A percentile compares a stretch with the other conserved stretches of the same genome.
Evolutionary conservation across 2,797 vertebrate genomes (phyloP).

Genomic region (Aselliscus stoliczkanus): DNA sequence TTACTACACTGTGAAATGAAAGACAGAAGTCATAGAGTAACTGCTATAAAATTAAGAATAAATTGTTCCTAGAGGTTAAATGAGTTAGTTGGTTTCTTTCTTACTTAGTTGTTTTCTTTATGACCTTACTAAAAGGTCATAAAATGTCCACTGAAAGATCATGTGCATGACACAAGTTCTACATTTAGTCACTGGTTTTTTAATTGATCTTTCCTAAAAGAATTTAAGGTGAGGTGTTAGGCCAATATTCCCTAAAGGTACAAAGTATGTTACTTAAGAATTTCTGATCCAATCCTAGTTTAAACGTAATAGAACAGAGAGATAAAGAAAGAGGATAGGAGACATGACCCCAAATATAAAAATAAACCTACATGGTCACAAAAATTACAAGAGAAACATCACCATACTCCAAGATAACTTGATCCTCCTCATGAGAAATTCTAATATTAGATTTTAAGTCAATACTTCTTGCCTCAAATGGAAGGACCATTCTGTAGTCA

Average conservation of each 20-base stretch:
- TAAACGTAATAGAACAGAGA: background rate
- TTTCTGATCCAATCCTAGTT: background rate
- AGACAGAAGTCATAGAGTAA: background rate
- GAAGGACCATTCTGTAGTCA: conserved; percentile 52
- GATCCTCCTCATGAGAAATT: background rate
- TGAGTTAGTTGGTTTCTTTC: background rate
- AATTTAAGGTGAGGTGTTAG: background rate
- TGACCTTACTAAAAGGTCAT: background rate
- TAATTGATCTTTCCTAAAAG: background rate
- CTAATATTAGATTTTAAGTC: background rate
- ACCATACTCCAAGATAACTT: background rate
- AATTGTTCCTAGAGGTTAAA: background rate
- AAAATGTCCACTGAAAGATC: background rate
- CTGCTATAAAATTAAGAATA: background rate
- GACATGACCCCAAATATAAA: background rate
- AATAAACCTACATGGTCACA: background rate
- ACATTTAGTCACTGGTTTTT: background rate
- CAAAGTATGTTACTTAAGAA: background rate
- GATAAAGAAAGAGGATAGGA: background rate
- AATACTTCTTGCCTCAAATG: background rate
- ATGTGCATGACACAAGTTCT: background rate
- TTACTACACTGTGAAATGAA: background rate
- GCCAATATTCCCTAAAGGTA: background rate
- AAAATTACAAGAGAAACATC: background rate
- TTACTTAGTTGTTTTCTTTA: no score